These are phyloP conservation scores for Homalodisca vitripennis DNA, from an alignment of 1,140 invertebrate species.

Conservation along the genomic window DNA sequence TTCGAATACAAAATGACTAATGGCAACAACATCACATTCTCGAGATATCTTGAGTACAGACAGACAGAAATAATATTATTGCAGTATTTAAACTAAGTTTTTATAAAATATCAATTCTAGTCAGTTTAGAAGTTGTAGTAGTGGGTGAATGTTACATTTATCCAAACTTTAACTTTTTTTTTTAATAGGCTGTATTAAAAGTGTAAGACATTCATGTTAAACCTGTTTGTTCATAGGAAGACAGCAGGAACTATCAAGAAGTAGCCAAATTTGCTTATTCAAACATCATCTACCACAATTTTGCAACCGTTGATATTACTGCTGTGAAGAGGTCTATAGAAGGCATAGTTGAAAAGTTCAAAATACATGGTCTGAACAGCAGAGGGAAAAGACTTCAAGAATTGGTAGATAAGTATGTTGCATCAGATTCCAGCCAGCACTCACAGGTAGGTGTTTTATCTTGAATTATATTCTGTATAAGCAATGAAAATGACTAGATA, in stretches of 20 bases:
- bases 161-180: not conserved
- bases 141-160: not conserved
- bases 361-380: not conserved
- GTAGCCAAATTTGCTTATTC: slow-evolving; percentile 4
- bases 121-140: not conserved
- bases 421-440: slow-evolving; percentile 8
- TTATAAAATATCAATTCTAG: not conserved
- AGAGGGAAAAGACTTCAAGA: not conserved
- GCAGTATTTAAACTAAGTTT: not conserved
- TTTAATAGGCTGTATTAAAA: not conserved
- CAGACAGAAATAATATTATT: not conserved
- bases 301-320: slow-evolving; percentile 13
- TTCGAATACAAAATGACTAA: no score
- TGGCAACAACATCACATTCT: no score
- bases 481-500: no score
- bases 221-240: slow-evolving; percentile 1
- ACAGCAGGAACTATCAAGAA: slow-evolving; percentile 14
- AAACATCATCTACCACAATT: slow-evolving; percentile 13
- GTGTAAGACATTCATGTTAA: not conserved
- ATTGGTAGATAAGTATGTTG: slow-evolving; percentile 11
- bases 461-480: not conserved
- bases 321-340: not conserved
- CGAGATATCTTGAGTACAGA: no score
- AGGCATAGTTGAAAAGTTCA: not conserved
- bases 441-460: slow-evolving; percentile 2